Percentiles rank a stretch among this genome's conserved stretches.
Evolutionary conservation across 1,140 invertebrate genomes (phyloP).

Genomic region (Lamellibrachia luymesi): DNA sequence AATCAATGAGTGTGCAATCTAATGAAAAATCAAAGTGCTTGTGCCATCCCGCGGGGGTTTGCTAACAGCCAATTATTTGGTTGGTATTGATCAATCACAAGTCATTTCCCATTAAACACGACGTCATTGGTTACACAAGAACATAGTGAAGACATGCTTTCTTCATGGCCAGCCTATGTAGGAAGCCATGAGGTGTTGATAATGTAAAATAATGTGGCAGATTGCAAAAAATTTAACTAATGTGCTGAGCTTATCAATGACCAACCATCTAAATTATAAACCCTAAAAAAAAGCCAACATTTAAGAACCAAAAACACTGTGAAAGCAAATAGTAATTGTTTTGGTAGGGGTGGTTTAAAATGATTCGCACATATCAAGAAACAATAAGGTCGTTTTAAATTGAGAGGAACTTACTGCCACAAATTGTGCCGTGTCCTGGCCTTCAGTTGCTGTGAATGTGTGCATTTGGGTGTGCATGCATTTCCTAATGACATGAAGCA

Average conservation of each 20-base stretch:
- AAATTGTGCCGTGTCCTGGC: neutral
- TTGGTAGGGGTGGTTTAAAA: neutral
- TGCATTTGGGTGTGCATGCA: neutral
- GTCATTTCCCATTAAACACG: constrained; percentile 4
- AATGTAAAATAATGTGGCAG: neutral
- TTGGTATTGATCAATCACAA: neutral
- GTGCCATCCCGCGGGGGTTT: neutral
- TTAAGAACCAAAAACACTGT: neutral
- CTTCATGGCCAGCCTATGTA: neutral
- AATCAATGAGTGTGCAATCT: neutral
- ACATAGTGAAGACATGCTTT: neutral
- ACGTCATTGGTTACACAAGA: neutral
- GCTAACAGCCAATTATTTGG: neutral
- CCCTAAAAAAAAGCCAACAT: neutral
- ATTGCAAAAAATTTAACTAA: neutral
- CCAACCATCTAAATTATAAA: neutral
- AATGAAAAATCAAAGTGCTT: constrained; percentile 1
- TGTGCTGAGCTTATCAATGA: neutral
- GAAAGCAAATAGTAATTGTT: neutral
- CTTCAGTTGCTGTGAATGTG: neutral
- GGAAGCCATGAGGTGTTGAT: neutral
- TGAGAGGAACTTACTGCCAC: neutral
- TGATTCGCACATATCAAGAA: neutral
- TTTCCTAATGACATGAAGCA: neutral
- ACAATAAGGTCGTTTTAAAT: neutral